Conservation (phyloP, 2,888 invertebrate species). For the Bedellia somnulentella region DNA sequence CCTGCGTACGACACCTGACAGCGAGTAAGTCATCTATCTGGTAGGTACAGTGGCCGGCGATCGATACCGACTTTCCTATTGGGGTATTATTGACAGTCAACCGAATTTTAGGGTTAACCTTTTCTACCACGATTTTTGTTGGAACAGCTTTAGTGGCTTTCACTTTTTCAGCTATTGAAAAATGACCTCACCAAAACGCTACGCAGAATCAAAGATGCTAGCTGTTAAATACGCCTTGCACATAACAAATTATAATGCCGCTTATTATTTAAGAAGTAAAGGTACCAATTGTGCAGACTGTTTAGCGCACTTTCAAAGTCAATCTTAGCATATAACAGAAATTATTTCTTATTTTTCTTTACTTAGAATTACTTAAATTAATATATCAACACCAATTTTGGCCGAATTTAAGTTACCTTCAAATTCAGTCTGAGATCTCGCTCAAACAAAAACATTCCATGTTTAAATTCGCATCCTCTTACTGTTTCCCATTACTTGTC, state of each 20-base stretch:
- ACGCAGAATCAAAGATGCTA: not conserved
- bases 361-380: too few species aligned
- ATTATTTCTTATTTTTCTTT: too few species aligned
- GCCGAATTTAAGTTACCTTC: too few species aligned
- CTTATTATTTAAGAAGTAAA: conserved; percentile 10
- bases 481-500: too few species aligned
- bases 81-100: conserved; percentile 2
- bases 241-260: conserved; percentile 16
- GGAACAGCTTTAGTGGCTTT: not conserved
- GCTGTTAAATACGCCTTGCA: conserved; percentile 15
- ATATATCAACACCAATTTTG: too few species aligned
- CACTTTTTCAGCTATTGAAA: not conserved
- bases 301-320: too few species aligned
- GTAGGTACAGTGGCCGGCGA: conserved; percentile 5
- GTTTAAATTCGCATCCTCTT: too few species aligned
- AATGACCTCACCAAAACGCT: not conserved
- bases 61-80: conserved; percentile 3
- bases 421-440: too few species aligned
- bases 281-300: conserved; percentile 39
- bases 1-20: conserved; percentile 5
- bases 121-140: not conserved
- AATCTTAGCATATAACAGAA: too few species aligned
- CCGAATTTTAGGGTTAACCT: not conserved
- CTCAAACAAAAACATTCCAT: too few species aligned
- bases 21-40: conserved; percentile 6